Evolutionary conservation across 2,113 vertebrate genomes (phyloP), one percentile per base, ranked within the genome.

Genomic region (Taurulus bubalis): DNA sequence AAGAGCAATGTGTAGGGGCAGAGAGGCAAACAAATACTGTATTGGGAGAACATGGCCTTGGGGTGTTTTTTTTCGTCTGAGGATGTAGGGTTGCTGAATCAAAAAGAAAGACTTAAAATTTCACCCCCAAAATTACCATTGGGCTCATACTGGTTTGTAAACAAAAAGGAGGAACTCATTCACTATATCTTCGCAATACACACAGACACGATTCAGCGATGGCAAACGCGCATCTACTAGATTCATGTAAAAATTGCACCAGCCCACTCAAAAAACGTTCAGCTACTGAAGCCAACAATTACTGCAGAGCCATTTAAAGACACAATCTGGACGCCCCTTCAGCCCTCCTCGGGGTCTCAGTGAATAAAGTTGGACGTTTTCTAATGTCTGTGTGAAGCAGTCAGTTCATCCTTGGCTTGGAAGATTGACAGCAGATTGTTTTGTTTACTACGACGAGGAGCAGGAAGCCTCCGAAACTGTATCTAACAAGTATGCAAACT

Each of bases 401-500:
- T 38, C 32, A 45, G 69, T 58, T 78, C 55, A 80, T 79, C 56
- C 47, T 59, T 62, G 34, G 45, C 56, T 60, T 8, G 14, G 40
- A 77, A 15, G 51, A 42, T 42, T 36, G 69, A 63, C 63, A 71
- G 42, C 53, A 68, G 26, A 58, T 40, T 45, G 11, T 68, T 26
- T 55, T 45, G 55, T 62, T 67, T 47, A 71, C 47, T 34, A 59
- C 36, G 11, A 53, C 9, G 36, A n/a, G 51, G 51, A 71, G 64
- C 70, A 77, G 22, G 12, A 60, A 49, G 56, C 58, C 67, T 83
- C 51, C 51, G 64, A 79, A 85, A 75, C 65, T 20, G 36, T 38
- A 59, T 85, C 30, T 81, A 45, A 51, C n/a, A 86, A 22, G 8
- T 45, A 18, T 3, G 53, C 40, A 75, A 85, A 80, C 76, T 10